A percentile compares a stretch with the other conserved stretches of the same genome.
phyloP scores from a whole-genome alignment of 1,140 invertebrate species.

The Pogonomyrmex californicus region DNA sequence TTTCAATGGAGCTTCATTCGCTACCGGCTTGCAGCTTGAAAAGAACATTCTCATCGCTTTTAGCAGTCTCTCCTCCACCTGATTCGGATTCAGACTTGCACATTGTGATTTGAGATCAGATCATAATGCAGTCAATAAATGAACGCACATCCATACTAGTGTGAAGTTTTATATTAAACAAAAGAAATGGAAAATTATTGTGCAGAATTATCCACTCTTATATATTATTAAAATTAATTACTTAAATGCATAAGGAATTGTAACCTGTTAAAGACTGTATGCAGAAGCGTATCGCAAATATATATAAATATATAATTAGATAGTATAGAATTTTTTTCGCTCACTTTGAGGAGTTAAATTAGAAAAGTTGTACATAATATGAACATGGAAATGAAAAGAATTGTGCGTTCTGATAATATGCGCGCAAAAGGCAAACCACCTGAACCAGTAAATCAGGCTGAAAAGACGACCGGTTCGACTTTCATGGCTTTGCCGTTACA shows the following conservation, averaged over 20 bases:
- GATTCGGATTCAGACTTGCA: neutral
- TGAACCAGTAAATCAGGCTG: conserved; percentile 18
- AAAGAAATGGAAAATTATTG: neutral
- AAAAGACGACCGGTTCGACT: conserved; percentile 66
- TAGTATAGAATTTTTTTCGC: conserved; percentile 10
- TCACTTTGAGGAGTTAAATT: conserved; percentile 21
- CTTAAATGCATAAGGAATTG: neutral
- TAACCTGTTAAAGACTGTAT: neutral
- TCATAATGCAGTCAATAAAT: neutral
- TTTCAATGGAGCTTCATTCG: conserved; percentile 83
- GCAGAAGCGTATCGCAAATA: neutral
- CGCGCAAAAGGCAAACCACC: neutral
- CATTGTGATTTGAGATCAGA: neutral
- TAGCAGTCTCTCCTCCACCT: conserved; percentile 47
- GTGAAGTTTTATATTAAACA: conserved; percentile 15
- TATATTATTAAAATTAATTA: conserved; percentile 6
- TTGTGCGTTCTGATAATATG: neutral
- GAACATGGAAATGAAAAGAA: conserved; percentile 43
- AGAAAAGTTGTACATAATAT: no score
- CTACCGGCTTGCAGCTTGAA: conserved; percentile 61
- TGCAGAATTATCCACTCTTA: neutral
- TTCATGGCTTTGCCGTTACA: conserved; percentile 12
- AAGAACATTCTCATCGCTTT: conserved; percentile 68
- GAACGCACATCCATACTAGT: neutral
- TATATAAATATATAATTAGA: conserved; percentile 10